Conservation (phyloP, 2,888 invertebrate genomes). For the Drosophila anceps region DNA sequence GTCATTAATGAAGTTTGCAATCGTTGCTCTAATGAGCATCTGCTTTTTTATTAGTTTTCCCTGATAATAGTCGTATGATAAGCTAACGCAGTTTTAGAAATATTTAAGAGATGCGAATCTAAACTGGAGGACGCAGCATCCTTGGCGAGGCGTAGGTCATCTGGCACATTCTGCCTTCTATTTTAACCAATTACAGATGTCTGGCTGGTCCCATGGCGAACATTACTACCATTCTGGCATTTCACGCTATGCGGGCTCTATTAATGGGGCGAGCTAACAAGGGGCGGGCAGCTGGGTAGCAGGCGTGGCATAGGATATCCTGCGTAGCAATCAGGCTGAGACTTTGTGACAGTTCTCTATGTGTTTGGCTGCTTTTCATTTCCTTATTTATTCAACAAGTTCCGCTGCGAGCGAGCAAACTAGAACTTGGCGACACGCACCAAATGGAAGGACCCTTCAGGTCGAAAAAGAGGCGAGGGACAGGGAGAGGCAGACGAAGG, state of each 20-base stretch:
- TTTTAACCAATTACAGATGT: conserved; percentile 45
- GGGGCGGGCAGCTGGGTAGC: neutral
- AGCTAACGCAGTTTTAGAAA: neutral
- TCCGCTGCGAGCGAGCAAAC: conserved; percentile 45
- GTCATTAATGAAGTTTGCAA: neutral
- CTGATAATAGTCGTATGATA: neutral
- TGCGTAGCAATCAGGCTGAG: conserved; percentile 65
- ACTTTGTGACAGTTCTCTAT: conserved; percentile 58
- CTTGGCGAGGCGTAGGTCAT: conserved; percentile 6
- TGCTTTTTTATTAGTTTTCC: neutral
- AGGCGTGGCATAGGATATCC: conserved; percentile 59
- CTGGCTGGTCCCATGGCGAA: conserved; percentile 8
- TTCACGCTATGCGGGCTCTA: conserved; percentile 45
- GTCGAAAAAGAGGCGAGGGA: neutral
- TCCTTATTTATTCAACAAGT: conserved; percentile 79
- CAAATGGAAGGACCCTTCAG: conserved; percentile 21
- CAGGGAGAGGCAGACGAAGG: neutral
- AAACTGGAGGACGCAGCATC: neutral
- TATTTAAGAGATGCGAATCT: conserved; percentile 5
- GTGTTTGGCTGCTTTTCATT: conserved; percentile 62
- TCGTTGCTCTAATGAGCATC: neutral
- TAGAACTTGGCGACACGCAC: conserved; percentile 53
- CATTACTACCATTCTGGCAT: conserved; percentile 38
- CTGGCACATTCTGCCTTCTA: conserved; percentile 29
- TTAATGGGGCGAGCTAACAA: conserved; percentile 49